Percentiles rank a stretch among this genome's conserved stretches.
These are phyloP conservation scores for Clarias laeviceps DNA, from an alignment of 2,797 vertebrate genomes.

Conservation along the genomic window DNA sequence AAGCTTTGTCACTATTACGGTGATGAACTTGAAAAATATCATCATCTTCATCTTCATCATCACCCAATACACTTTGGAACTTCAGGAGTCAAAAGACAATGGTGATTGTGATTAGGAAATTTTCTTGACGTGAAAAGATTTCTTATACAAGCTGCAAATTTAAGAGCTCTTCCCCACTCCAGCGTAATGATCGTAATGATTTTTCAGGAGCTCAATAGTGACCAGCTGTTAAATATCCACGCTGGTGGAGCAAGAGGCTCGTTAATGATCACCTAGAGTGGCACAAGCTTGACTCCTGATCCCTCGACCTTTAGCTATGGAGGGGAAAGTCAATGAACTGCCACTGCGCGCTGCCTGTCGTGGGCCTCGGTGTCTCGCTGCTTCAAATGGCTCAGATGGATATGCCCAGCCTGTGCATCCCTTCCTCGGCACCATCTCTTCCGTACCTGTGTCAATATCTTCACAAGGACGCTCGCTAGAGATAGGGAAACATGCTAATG, in stretches of 20 bases:
- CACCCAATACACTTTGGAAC: not conserved
- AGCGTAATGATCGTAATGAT: not conserved
- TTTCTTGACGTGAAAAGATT: not conserved
- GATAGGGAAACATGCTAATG: not conserved
- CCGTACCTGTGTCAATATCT: constrained; percentile 41
- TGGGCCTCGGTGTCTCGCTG: constrained; percentile 47
- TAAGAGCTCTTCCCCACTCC: no score
- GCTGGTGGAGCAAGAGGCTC: constrained; percentile 69
- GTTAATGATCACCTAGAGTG: constrained; percentile 76
- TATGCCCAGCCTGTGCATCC: not conserved
- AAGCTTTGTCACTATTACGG: not conserved
- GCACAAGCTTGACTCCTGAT: constrained; percentile 69
- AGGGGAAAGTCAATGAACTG: constrained; percentile 78
- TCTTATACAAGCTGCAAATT: not conserved
- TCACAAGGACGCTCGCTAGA: not conserved
- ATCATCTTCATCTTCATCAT: constrained; percentile 6
- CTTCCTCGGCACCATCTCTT: not conserved
- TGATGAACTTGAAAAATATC: not conserved
- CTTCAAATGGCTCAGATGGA: constrained; percentile 46
- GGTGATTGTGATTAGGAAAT: not conserved
- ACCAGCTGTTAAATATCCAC: constrained; percentile 49
- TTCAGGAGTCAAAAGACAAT: not conserved
- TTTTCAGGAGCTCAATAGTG: constrained; percentile 28
- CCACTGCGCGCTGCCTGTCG: constrained; percentile 71
- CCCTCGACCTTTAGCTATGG: constrained; percentile 77